These are phyloP conservation scores for Homalodisca vitripennis DNA, from an alignment of 1,140 invertebrate species.

Conservation along the genomic window DNA sequence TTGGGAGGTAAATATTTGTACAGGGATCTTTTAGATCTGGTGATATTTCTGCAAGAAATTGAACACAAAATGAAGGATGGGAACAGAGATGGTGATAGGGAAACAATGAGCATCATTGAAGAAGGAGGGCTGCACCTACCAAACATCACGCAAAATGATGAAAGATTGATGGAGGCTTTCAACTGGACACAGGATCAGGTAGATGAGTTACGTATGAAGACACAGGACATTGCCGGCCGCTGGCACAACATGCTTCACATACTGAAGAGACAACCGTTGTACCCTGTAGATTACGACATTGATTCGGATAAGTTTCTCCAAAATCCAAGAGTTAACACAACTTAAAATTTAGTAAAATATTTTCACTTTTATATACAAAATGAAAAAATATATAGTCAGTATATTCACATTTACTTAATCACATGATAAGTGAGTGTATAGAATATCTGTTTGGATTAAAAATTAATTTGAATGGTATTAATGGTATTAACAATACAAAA, in stretches of 20 bases:
- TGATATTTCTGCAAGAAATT: not conserved
- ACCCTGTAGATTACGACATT: not conserved
- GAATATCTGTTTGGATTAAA: too few relatives aligned
- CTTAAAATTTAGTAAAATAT: too few relatives aligned
- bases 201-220: not conserved
- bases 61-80: conserved; percentile 2
- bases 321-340: too few relatives aligned
- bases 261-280: not conserved
- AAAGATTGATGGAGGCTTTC: not conserved
- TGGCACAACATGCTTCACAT: not conserved
- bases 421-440: too few relatives aligned
- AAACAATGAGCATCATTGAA: not conserved
- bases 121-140: not conserved
- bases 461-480: too few relatives aligned
- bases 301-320: conserved; percentile 1
- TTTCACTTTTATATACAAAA: too few relatives aligned
- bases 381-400: too few relatives aligned
- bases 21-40: not conserved
- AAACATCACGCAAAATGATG: conserved; percentile 8
- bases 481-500: too few relatives aligned
- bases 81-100: not conserved
- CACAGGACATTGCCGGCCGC: not conserved
- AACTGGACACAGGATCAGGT: conserved; percentile 2
- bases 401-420: too few relatives aligned
- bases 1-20: not conserved